A percentile compares a stretch with the other conserved stretches of the same genome.
Conservation (phyloP, 2,797 vertebrate species). For the Trachops cirrhosus region DNA sequence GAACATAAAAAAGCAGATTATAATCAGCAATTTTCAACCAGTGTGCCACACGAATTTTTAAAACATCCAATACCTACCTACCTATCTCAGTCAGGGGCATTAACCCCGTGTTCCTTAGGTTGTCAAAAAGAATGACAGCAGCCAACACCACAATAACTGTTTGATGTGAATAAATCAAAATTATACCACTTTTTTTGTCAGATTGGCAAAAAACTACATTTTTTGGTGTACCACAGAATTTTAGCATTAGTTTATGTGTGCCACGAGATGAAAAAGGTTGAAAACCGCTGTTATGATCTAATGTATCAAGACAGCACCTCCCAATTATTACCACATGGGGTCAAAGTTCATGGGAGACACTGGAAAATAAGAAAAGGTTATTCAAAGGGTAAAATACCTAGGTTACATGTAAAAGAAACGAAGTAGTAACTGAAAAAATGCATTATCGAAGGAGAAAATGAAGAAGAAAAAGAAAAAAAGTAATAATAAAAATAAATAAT, state of each 20-base stretch:
- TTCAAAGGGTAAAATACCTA: background rate
- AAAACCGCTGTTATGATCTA: background rate
- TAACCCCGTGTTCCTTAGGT: background rate
- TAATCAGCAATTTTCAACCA: background rate
- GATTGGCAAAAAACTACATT: background rate
- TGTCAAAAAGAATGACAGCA: background rate
- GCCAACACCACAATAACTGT: background rate
- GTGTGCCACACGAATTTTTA: background rate
- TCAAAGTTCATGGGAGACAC: background rate
- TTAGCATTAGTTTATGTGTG: background rate
- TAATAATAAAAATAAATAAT: background rate
- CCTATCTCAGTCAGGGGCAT: background rate
- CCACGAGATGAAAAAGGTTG: background rate
- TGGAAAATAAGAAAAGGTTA: background rate
- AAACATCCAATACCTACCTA: background rate
- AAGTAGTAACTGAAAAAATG: background rate
- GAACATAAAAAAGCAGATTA: background rate
- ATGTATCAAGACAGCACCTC: background rate
- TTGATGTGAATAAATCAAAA: background rate
- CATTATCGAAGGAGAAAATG: background rate
- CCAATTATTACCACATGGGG: background rate
- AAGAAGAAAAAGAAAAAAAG: background rate
- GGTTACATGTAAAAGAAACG: background rate
- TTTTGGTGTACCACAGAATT: background rate
- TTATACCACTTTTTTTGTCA: background rate